phyloP scores from a whole-genome alignment of 1,140 invertebrate genomes.

The Diachasmimorpha longicaudata region DNA sequence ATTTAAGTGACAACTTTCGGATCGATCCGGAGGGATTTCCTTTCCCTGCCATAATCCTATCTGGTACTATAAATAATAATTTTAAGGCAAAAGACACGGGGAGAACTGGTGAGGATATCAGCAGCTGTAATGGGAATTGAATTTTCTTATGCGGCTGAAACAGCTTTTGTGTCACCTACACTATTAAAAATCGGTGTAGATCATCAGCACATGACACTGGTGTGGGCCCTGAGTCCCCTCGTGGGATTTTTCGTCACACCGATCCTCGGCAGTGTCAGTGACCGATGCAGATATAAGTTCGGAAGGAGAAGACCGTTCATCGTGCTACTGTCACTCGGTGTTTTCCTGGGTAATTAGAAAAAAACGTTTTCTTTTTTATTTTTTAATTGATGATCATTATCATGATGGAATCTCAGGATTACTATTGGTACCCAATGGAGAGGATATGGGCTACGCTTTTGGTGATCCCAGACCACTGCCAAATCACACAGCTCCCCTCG shows the following conservation, averaged over 20 bases:
- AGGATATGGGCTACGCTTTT: slow-evolving; percentile 78
- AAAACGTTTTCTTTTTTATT: neutral
- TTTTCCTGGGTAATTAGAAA: slow-evolving; percentile 76
- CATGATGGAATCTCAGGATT: slow-evolving; percentile 67
- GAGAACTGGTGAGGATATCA: slow-evolving; percentile 85
- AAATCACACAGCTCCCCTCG: slow-evolving; percentile 52
- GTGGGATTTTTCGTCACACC: slow-evolving; percentile 95
- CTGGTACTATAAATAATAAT: neutral
- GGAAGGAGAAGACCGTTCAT: slow-evolving; percentile 93
- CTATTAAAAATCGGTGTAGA: slow-evolving; percentile 91
- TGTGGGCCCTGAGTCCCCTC: slow-evolving; percentile 92
- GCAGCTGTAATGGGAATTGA: slow-evolving; percentile 97
- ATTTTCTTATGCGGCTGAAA: slow-evolving; percentile 96
- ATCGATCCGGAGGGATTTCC: no score
- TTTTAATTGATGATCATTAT: neutral
- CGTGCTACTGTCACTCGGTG: slow-evolving; percentile 84
- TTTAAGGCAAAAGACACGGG: slow-evolving; percentile 74
- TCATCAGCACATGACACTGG: slow-evolving; percentile 90
- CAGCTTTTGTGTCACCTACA: slow-evolving; percentile 95
- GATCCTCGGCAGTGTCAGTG: slow-evolving; percentile 88
- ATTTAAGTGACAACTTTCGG: no score
- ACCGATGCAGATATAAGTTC: slow-evolving; percentile 79
- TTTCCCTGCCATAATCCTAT: no score
- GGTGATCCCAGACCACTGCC: slow-evolving; percentile 70
- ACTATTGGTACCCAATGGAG: slow-evolving; percentile 89